Evolutionary conservation across 2,888 invertebrate genomes (phyloP).

Genomic region (Hemistola chrysoprasaria): DNA sequence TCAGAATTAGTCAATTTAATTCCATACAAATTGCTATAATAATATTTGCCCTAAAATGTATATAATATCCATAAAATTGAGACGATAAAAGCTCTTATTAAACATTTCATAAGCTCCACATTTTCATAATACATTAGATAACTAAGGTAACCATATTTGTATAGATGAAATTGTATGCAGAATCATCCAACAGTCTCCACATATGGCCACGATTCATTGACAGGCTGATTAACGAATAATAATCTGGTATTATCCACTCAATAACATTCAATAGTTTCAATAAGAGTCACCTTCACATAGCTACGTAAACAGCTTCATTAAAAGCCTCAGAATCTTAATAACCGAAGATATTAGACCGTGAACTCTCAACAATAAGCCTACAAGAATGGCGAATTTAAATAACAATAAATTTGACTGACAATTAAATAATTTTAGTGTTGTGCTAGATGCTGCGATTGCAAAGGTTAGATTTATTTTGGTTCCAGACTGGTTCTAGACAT

Average conservation of each 20-base stretch:
- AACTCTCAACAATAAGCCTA: slow-evolving; percentile 14
- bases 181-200: background rate
- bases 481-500: background rate
- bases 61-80: too few species aligned
- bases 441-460: slow-evolving; percentile 5
- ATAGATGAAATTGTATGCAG: background rate
- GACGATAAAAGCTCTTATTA: too few species aligned
- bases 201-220: slow-evolving; percentile 8
- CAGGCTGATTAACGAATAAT: slow-evolving; percentile 19
- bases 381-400: slow-evolving; percentile 23
- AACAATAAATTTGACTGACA: slow-evolving; percentile 25
- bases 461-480: slow-evolving; percentile 16
- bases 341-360: slow-evolving; percentile 15
- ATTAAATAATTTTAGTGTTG: slow-evolving; percentile 15
- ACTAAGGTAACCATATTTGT: too few species aligned
- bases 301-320: slow-evolving; percentile 35
- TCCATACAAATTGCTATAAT: too few species aligned
- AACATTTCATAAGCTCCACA: too few species aligned
- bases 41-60: too few species aligned
- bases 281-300: slow-evolving; percentile 41
- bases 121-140: background rate
- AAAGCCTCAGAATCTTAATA: slow-evolving; percentile 27
- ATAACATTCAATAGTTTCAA: slow-evolving; percentile 28
- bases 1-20: too few species aligned
- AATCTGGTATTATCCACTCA: slow-evolving; percentile 13